Conservation (phyloP, 1,140 invertebrate species). For the Leptonema lineaticorne region DNA sequence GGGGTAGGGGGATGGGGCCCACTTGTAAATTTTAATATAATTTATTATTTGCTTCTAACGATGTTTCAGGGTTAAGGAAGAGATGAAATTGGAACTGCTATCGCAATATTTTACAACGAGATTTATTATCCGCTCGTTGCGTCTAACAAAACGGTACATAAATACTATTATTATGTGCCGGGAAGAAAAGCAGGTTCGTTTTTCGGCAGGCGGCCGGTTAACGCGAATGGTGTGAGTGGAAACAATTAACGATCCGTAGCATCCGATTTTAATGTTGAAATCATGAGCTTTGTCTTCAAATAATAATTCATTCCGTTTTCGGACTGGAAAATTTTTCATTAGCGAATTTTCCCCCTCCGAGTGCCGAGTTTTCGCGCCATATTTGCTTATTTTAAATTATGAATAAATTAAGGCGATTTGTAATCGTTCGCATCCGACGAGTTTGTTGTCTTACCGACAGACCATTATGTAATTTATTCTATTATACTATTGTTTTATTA, state of each 20-base stretch:
- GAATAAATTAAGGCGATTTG: no score
- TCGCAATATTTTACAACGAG: slow-evolving; percentile 13
- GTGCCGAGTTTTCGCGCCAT: no score
- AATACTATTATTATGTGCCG: slow-evolving; percentile 13
- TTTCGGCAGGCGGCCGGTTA: no score
- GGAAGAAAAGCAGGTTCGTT: no score
- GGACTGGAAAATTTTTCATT: slow-evolving; percentile 7
- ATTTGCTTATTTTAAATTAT: no score
- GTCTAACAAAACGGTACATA: not conserved
- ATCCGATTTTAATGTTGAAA: slow-evolving; percentile 5
- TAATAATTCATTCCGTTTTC: not conserved
- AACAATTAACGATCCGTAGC: slow-evolving; percentile 19
- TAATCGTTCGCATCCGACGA: no score
- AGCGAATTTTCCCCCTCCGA: no score
- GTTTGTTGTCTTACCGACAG: no score
- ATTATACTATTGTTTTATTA: no score
- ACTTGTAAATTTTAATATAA: slow-evolving; percentile 1
- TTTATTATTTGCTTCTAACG: not conserved
- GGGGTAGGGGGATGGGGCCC: no score
- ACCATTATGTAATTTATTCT: no score
- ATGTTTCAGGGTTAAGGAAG: not conserved
- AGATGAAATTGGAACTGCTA: slow-evolving; percentile 9
- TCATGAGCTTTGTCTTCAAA: not conserved
- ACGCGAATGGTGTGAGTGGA: no score
- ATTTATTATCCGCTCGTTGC: slow-evolving; percentile 1